Percentiles rank a stretch among this genome's conserved stretches.
Evolutionary conservation across 2,797 vertebrate species (phyloP).

Genomic region (Heliangelus exortis): DNA sequence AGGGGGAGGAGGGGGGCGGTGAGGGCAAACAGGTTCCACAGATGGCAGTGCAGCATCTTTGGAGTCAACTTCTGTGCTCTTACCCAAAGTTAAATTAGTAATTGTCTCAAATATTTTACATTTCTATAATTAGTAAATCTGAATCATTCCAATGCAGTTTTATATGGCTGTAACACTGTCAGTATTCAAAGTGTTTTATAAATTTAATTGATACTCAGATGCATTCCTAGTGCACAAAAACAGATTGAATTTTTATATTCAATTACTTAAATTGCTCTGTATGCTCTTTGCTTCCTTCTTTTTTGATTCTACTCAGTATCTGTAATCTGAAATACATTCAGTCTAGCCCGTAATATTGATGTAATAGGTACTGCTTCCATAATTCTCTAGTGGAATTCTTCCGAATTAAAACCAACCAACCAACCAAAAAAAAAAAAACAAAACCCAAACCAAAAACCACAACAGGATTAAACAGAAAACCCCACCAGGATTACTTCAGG

Average conservation of each 20-base stretch:
- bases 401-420: not conserved
- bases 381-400: not conserved
- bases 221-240: not conserved
- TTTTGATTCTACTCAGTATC: not conserved
- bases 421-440: too few species aligned
- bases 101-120: not conserved
- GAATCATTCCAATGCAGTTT: not conserved
- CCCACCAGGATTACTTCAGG: not conserved
- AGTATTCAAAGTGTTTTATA: not conserved
- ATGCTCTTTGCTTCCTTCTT: not conserved
- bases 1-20: too few species aligned
- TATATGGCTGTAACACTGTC: not conserved
- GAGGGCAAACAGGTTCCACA: not conserved
- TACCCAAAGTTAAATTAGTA: not conserved
- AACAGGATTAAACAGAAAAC: too few species aligned
- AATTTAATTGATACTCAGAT: not conserved
- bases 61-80: not conserved
- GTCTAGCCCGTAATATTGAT: not conserved
- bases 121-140: not conserved
- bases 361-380: not conserved
- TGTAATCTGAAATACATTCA: not conserved
- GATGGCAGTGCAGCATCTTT: not conserved
- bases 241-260: not conserved
- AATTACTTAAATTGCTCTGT: not conserved
- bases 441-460: too few species aligned